These are phyloP conservation scores for Ylistrum balloti DNA, from an alignment of 1,140 invertebrate genomes.

Conservation along the genomic window DNA sequence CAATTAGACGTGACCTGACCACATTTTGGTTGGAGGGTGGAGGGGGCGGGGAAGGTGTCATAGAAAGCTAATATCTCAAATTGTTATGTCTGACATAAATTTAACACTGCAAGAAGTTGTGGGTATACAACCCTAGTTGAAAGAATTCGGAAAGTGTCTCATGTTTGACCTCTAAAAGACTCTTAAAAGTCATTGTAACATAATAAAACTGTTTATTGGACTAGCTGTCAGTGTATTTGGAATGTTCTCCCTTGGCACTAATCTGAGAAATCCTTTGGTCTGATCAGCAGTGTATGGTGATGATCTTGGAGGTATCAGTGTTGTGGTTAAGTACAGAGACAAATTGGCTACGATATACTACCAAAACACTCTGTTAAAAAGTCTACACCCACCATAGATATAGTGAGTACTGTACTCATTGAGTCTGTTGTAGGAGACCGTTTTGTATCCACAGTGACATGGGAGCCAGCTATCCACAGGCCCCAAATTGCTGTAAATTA, in stretches of 20 bases:
- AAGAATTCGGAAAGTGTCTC: neutral
- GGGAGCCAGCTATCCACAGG: conserved; percentile 10
- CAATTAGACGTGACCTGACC: too few relatives aligned
- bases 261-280: neutral
- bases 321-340: neutral
- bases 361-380: neutral
- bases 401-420: neutral
- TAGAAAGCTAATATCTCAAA: too few relatives aligned
- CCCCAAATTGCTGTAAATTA: conserved; percentile 34
- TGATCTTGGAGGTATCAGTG: conserved; percentile 9
- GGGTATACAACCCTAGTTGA: too few relatives aligned
- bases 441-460: neutral
- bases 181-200: neutral
- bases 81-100: too few relatives aligned
- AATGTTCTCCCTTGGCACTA: neutral
- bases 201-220: too few relatives aligned
- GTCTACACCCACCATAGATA: neutral
- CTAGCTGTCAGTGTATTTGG: neutral
- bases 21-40: too few relatives aligned
- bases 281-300: neutral
- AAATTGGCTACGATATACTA: conserved; percentile 35
- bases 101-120: too few relatives aligned
- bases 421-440: neutral
- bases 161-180: neutral
- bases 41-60: too few relatives aligned